phyloP scores from a whole-genome alignment of 1,140 invertebrate species.

The Neelides sp. region DNA sequence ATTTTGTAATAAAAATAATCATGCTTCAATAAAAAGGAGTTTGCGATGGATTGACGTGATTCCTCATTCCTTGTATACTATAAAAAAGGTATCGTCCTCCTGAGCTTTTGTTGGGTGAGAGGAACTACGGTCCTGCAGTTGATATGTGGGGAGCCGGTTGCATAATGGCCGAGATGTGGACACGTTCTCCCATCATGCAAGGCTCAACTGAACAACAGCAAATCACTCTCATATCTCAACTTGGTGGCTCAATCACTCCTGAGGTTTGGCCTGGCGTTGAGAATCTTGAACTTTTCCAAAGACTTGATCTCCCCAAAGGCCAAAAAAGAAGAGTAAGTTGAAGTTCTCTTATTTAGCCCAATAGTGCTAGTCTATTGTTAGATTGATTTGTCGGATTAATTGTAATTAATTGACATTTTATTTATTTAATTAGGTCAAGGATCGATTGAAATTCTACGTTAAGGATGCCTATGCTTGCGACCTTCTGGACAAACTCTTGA shows the following conservation, averaged over 20 bases:
- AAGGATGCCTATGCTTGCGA: slow-evolving; percentile 87
- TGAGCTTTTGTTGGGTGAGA: slow-evolving; percentile 72
- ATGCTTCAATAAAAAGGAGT: too few relatives aligned
- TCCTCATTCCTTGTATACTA: too few relatives aligned
- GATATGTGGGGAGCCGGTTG: slow-evolving; percentile 98
- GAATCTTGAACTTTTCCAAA: slow-evolving; percentile 76
- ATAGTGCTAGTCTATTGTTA: slow-evolving; percentile 12
- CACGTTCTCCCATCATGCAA: slow-evolving; percentile 60
- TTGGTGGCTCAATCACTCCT: slow-evolving; percentile 90
- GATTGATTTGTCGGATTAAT: neutral
- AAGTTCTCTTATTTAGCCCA: neutral
- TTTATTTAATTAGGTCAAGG: slow-evolving; percentile 56
- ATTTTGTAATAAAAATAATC: too few relatives aligned
- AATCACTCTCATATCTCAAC: slow-evolving; percentile 81
- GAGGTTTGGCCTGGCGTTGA: slow-evolving; percentile 93
- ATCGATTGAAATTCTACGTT: slow-evolving; percentile 77
- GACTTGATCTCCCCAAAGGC: slow-evolving; percentile 78
- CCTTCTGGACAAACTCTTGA: slow-evolving; percentile 80
- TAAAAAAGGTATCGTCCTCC: slow-evolving; percentile 98
- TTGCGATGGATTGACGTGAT: too few relatives aligned
- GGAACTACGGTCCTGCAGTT: slow-evolving; percentile 91
- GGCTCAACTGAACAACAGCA: slow-evolving; percentile 94
- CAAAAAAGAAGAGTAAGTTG: slow-evolving; percentile 68
- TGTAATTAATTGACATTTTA: slow-evolving; percentile 30
- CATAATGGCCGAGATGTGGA: slow-evolving; percentile 99